These are phyloP conservation scores for Varecia variegata DNA, from an alignment of 2,797 vertebrate genomes.

Conservation along the genomic window DNA sequence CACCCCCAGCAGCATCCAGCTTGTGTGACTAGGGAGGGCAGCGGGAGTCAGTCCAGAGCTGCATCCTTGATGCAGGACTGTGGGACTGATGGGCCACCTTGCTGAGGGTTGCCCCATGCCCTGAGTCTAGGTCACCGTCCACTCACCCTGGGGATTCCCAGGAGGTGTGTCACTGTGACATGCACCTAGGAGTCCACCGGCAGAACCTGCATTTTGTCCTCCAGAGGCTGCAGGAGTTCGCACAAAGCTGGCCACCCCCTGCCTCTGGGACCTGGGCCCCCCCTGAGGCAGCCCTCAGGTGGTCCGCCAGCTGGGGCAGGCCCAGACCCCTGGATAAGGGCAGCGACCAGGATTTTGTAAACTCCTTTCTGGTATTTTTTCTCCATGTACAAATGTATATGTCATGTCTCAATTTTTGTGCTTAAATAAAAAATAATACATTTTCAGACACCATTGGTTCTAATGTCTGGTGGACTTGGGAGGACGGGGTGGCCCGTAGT, in stretches of 20 bases:
- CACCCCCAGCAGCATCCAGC: not conserved
- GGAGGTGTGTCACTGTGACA: not conserved
- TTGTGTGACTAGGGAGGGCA: not conserved
- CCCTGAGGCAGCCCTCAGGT: not conserved
- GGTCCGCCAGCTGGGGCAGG: not conserved
- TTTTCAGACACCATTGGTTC: slow-evolving; percentile 46
- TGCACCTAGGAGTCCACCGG: not conserved
- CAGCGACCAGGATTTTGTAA: slow-evolving; percentile 61
- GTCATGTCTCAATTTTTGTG: slow-evolving; percentile 77
- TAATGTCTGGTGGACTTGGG: not conserved
- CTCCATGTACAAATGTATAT: slow-evolving; percentile 79
- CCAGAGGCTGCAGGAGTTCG: not conserved
- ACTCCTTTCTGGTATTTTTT: slow-evolving; percentile 43
- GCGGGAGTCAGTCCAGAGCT: not conserved
- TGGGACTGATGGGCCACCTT: not conserved
- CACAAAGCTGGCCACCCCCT: not conserved
- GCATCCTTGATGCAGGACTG: not conserved
- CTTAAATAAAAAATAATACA: slow-evolving; percentile 70
- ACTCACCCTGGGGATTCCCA: not conserved
- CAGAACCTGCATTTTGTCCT: not conserved
- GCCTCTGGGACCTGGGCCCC: not conserved
- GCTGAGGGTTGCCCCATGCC: not conserved
- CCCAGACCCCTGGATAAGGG: not conserved
- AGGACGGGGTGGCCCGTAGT: not conserved
- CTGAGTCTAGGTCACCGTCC: not conserved